These are phyloP conservation scores for Potorous gilbertii DNA, from an alignment of 2,797 vertebrate species.

Conservation along the genomic window DNA sequence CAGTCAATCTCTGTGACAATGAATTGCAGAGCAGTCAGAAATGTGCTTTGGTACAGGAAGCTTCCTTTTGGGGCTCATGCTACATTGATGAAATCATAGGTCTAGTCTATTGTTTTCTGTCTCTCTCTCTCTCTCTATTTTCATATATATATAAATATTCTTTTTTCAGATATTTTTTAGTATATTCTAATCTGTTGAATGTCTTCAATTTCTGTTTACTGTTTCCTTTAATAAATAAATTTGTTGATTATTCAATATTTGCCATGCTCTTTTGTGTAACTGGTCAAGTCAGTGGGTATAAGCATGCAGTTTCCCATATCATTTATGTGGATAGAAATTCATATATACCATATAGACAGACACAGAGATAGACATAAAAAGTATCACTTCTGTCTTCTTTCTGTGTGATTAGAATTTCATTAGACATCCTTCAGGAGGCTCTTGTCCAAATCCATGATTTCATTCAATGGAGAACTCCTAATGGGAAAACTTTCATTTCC, in stretches of 20 bases:
- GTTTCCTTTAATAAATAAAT: no score
- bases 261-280: no score
- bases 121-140: background rate
- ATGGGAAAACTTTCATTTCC: background rate
- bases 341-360: background rate
- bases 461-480: background rate
- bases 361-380: background rate
- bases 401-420: background rate
- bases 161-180: no score
- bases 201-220: background rate
- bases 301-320: no score
- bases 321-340: background rate
- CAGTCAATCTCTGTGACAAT: background rate
- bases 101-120: background rate
- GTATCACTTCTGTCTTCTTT: background rate
- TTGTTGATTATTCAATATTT: no score
- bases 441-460: background rate
- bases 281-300: no score
- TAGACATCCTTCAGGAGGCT: background rate
- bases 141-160: no score
- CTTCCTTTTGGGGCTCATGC: background rate
- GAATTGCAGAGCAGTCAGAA: background rate
- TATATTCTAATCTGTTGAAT: background rate
- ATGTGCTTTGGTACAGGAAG: background rate
- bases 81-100: background rate